Conservation (phyloP, 2,888 invertebrate genomes). For the Hydriomena furcata region DNA sequence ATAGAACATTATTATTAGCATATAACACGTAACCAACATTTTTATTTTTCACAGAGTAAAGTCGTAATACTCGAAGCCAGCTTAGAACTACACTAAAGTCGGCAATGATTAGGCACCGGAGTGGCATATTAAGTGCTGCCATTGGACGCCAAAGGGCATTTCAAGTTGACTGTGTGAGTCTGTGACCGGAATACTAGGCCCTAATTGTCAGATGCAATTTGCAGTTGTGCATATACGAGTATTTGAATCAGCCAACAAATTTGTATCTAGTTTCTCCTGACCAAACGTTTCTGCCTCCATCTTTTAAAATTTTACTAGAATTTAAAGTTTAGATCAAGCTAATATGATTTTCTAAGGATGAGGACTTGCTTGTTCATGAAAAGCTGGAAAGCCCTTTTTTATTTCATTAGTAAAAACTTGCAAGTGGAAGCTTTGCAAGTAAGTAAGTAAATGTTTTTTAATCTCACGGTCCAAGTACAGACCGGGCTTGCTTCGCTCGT, state of each 20-base stretch:
- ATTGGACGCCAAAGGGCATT: constrained; percentile 51
- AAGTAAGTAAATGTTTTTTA: too few species aligned
- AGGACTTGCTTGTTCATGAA: constrained; percentile 2
- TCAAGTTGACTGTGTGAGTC: constrained; percentile 39
- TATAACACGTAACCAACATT: not conserved
- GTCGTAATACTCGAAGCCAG: constrained; percentile 6
- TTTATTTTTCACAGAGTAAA: too few species aligned
- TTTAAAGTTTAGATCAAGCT: too few species aligned
- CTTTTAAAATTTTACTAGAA: too few species aligned
- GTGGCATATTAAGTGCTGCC: constrained; percentile 47
- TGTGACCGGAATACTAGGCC: constrained; percentile 61
- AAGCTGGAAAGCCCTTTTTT: too few species aligned
- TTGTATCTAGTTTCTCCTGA: constrained; percentile 28
- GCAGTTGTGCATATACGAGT: constrained; percentile 42
- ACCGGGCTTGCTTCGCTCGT: too few species aligned
- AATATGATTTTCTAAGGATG: not conserved
- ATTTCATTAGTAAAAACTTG: too few species aligned
- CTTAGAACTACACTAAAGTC: constrained; percentile 21
- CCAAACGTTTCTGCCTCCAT: not conserved
- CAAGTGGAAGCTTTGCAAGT: constrained; percentile 9
- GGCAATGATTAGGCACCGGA: constrained; percentile 38
- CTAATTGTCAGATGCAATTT: constrained; percentile 35
- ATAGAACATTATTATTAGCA: not conserved
- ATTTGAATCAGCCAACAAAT: constrained; percentile 32
- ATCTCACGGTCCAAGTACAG: too few species aligned